Evolutionary conservation across 2,113 vertebrate species (phyloP).

Genomic region (Prochilodus magdalenae): DNA sequence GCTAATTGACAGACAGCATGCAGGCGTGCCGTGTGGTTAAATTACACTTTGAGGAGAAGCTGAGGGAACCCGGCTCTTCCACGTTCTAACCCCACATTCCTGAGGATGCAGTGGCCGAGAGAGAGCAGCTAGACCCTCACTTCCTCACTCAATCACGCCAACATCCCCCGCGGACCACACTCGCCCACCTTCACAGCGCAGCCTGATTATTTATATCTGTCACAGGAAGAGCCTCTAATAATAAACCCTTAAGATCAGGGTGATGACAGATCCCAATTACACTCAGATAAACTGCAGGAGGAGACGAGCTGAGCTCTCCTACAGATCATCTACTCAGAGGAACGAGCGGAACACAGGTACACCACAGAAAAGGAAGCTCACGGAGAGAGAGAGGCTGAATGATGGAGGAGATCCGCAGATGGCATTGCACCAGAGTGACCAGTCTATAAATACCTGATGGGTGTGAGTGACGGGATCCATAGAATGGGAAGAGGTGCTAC

Average conservation of each 20-base stretch:
- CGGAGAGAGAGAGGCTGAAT: neutral
- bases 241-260: slow-evolving; percentile 51
- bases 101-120: slow-evolving; percentile 2
- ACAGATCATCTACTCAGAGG: neutral
- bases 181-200: slow-evolving; percentile 36
- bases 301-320: neutral
- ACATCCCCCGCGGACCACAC: slow-evolving; percentile 25
- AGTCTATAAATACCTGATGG: too few species aligned
- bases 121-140: slow-evolving; percentile 19
- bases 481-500: too few species aligned
- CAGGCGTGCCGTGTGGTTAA: slow-evolving; percentile 11
- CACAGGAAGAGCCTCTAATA: slow-evolving; percentile 56
- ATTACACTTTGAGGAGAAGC: neutral
- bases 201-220: slow-evolving; percentile 54
- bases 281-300: slow-evolving; percentile 6
- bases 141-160: slow-evolving; percentile 26
- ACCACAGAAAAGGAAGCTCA: neutral
- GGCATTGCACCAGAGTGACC: too few species aligned
- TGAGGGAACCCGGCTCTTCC: neutral
- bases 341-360: neutral
- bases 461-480: too few species aligned
- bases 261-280: slow-evolving; percentile 57
- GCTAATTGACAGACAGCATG: slow-evolving; percentile 42
- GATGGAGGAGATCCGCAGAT: neutral
- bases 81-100: slow-evolving; percentile 17